Conservation (phyloP, 2,797 vertebrate genomes). For the Neosilurus hyrtlii region DNA sequence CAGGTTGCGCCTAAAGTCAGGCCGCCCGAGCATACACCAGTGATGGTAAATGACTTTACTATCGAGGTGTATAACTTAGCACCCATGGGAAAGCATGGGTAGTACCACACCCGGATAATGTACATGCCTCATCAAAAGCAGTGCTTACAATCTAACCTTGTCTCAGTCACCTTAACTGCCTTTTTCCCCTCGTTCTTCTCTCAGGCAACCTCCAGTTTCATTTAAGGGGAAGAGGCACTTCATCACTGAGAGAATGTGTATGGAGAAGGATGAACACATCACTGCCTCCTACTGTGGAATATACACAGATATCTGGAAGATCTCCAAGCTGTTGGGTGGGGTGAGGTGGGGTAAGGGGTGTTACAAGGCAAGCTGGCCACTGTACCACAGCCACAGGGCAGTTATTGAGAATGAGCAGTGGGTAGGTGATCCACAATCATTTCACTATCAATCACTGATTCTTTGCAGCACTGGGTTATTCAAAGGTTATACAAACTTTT, state of each 20-base stretch:
- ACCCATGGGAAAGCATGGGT: constrained; percentile 9
- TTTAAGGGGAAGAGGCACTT: constrained; percentile 36
- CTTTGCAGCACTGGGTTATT: constrained; percentile 8
- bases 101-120: background rate
- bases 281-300: constrained; percentile 45
- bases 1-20: constrained; percentile 9
- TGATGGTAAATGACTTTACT: constrained; percentile 37
- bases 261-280: constrained; percentile 37
- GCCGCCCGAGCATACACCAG: background rate
- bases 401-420: constrained; percentile 22
- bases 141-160: constrained; percentile 28
- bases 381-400: constrained; percentile 28
- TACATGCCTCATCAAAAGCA: background rate
- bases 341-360: background rate
- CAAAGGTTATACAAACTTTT: constrained; percentile 34
- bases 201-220: constrained; percentile 23
- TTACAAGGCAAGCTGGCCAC: constrained; percentile 45
- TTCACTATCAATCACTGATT: constrained; percentile 34
- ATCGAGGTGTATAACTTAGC: constrained; percentile 7
- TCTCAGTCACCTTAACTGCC: constrained; percentile 33
- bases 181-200: constrained; percentile 7
- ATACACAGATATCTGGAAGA: constrained; percentile 50
- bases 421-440: constrained; percentile 15
- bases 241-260: constrained; percentile 40
- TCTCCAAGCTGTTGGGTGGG: constrained; percentile 44